Percentiles rank a stretch among this genome's conserved stretches.
Conservation (phyloP, 2,888 invertebrate species). For the Lasioglossum oenotherae region DNA sequence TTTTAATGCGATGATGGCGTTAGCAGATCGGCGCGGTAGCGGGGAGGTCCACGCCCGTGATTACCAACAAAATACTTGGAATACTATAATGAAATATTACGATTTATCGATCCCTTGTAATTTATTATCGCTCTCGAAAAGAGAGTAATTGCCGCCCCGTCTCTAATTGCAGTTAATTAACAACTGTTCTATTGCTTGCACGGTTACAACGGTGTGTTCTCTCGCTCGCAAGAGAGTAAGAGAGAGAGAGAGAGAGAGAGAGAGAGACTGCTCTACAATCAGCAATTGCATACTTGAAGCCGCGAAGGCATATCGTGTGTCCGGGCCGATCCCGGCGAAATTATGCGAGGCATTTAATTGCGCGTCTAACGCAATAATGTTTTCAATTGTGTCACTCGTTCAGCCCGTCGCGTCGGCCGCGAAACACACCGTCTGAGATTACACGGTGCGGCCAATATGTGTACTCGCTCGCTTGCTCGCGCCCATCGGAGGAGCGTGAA, state of each 20-base stretch:
- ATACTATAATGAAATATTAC: conserved; percentile 69
- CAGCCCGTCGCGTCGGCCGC: conserved; percentile 32
- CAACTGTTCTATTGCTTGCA: conserved; percentile 69
- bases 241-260: conserved; percentile 26
- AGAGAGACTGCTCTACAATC: conserved; percentile 68
- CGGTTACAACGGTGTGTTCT: conserved; percentile 46
- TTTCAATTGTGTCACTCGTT: conserved; percentile 64
- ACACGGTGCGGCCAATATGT: not conserved
- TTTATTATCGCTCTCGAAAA: conserved; percentile 67
- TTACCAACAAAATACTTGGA: conserved; percentile 68
- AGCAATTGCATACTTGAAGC: conserved; percentile 63
- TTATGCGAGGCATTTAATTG: conserved; percentile 70
- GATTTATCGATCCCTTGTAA: conserved; percentile 67
- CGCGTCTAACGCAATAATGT: conserved; percentile 57
- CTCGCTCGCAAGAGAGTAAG: not conserved
- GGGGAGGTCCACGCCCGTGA: conserved; percentile 45
- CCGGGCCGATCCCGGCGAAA: conserved; percentile 50
- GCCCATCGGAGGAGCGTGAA: not conserved
- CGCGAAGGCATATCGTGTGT: conserved; percentile 55
- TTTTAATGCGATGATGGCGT: conserved; percentile 48
- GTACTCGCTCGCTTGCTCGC: not conserved
- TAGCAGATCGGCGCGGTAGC: conserved; percentile 3
- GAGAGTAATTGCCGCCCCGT: conserved; percentile 69
- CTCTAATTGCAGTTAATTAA: conserved; percentile 70
- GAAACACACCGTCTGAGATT: conserved; percentile 54